phyloP scores from a whole-genome alignment of 2,888 invertebrate genomes.

The Patella pellucida region DNA sequence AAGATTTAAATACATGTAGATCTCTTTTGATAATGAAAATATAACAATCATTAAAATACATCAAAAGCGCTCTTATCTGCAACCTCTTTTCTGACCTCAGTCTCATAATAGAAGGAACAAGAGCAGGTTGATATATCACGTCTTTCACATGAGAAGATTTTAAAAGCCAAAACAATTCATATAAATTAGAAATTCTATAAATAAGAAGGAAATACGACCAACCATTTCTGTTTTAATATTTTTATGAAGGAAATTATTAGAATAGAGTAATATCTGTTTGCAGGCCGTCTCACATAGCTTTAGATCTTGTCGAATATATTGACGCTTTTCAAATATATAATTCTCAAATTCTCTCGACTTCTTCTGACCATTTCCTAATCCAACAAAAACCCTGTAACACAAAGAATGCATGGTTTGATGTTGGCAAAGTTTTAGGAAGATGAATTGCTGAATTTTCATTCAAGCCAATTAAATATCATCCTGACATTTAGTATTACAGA shows the following conservation, averaged over 20 bases:
- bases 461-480: neutral
- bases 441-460: too few species aligned
- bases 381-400: conserved; percentile 41
- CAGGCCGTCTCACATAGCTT: conserved; percentile 66
- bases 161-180: neutral
- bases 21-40: too few species aligned
- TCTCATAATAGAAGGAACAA: too few species aligned
- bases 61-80: too few species aligned
- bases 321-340: conserved; percentile 61
- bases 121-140: too few species aligned
- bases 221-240: conserved; percentile 65
- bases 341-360: conserved; percentile 60
- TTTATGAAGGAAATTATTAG: conserved; percentile 71
- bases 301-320: conserved; percentile 52
- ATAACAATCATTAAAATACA: too few species aligned
- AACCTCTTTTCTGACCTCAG: too few species aligned
- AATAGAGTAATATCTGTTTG: conserved; percentile 66
- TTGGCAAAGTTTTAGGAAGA: too few species aligned
- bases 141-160: too few species aligned
- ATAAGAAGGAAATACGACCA: conserved; percentile 14
- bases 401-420: neutral
- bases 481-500: neutral
- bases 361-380: conserved; percentile 68
- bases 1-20: too few species aligned
- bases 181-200: neutral